phyloP scores from a whole-genome alignment of 2,888 invertebrate genomes.

The Netelia virgata region DNA sequence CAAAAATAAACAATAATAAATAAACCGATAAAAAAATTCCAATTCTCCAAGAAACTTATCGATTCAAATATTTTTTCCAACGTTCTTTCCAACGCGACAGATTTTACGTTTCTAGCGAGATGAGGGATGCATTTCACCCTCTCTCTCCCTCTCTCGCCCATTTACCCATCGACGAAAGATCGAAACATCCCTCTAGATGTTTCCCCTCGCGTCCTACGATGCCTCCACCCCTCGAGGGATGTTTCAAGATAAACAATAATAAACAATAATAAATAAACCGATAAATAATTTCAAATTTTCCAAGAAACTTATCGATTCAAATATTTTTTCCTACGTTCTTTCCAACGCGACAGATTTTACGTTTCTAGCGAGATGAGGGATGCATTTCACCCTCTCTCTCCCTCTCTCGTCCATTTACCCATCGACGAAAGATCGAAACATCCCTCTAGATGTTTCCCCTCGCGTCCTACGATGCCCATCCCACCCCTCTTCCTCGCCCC shows the following conservation, averaged over 20 bases:
- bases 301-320: too few relatives aligned
- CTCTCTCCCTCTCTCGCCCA: neutral
- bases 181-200: slow-evolving; percentile 30
- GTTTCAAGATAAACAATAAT: too few relatives aligned
- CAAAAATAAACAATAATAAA: too few relatives aligned
- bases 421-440: slow-evolving; percentile 21
- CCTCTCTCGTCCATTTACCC: neutral
- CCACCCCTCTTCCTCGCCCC: neutral
- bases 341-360: slow-evolving; percentile 44
- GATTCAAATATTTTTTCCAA: too few relatives aligned
- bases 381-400: neutral
- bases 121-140: neutral
- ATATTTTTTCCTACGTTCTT: neutral
- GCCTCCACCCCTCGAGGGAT: slow-evolving; percentile 5
- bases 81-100: slow-evolving; percentile 28
- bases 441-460: slow-evolving; percentile 3
- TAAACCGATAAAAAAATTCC: too few relatives aligned
- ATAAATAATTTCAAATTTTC: too few relatives aligned
- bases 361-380: slow-evolving; percentile 14
- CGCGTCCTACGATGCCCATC: neutral
- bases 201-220: neutral
- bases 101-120: slow-evolving; percentile 45
- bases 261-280: too few relatives aligned
- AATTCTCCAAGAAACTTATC: too few relatives aligned
- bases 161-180: too few relatives aligned